These are phyloP conservation scores for Eupeodes latifasciatus DNA, from an alignment of 2,888 invertebrate genomes.

Conservation along the genomic window DNA sequence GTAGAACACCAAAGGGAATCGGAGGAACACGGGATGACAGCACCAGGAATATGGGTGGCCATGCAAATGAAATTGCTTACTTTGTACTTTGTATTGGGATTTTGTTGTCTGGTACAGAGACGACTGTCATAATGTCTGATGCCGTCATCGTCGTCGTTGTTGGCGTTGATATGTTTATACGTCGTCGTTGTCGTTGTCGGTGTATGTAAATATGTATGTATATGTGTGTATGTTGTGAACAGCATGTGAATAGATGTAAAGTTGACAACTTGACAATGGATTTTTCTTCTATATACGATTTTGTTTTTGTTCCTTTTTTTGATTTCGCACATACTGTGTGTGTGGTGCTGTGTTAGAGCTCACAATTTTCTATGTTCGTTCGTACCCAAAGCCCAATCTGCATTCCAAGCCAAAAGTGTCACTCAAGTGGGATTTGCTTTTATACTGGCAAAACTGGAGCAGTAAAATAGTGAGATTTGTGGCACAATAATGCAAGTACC, in stretches of 20 bases:
- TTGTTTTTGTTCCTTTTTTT: not conserved
- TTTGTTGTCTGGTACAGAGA: constrained; percentile 75
- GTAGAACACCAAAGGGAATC: constrained; percentile 41
- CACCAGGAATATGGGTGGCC: constrained; percentile 62
- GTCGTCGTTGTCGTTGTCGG: constrained; percentile 29
- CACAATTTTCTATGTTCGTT: constrained; percentile 21
- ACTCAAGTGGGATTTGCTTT: constrained; percentile 69
- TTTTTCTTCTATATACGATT: constrained; percentile 17
- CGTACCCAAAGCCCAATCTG: constrained; percentile 20
- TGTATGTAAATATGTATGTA: not conserved
- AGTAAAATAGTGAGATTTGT: constrained; percentile 68
- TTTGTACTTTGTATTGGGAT: constrained; percentile 76
- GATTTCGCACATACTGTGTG: constrained; percentile 27
- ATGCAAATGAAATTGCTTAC: constrained; percentile 76
- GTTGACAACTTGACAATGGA: constrained; percentile 72
- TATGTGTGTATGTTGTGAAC: constrained; percentile 38
- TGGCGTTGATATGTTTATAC: constrained; percentile 64
- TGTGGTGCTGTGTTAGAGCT: constrained; percentile 6
- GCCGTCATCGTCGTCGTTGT: constrained; percentile 54
- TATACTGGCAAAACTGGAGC: constrained; percentile 64
- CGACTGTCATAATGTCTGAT: constrained; percentile 76
- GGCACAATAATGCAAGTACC: constrained; percentile 32
- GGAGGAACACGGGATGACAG: constrained; percentile 42
- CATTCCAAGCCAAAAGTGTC: constrained; percentile 48
- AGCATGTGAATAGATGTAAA: constrained; percentile 67